These are phyloP conservation scores for Acrocyrtus sp. DNA, from an alignment of 2,888 invertebrate species.

Conservation along the genomic window DNA sequence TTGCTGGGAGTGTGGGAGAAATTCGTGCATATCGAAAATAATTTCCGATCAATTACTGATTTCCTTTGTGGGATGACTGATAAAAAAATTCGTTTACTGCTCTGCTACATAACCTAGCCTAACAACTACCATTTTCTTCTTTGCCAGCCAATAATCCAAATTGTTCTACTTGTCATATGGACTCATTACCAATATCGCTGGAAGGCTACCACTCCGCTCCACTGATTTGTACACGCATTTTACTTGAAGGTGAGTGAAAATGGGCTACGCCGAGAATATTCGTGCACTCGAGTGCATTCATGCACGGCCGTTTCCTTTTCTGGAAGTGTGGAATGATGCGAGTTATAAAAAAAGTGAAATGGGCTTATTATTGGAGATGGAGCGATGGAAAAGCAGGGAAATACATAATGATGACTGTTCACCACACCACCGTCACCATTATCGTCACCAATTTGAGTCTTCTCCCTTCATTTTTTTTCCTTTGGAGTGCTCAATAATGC, in stretches of 20 bases:
- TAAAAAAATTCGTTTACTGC: neutral
- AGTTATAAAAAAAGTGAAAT: too few relatives aligned
- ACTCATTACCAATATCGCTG: constrained; percentile 44
- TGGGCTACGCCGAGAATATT: too few relatives aligned
- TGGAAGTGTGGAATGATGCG: too few relatives aligned
- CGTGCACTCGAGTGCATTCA: too few relatives aligned
- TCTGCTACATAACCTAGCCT: too few relatives aligned
- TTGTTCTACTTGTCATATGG: constrained; percentile 9
- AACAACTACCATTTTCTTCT: too few relatives aligned
- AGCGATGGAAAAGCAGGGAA: constrained; percentile 28
- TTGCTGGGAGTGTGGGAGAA: constrained; percentile 13
- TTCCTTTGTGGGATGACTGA: constrained; percentile 51
- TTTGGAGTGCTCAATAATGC: too few relatives aligned
- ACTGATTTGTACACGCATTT: neutral
- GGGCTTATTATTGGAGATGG: too few relatives aligned
- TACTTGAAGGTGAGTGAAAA: neutral
- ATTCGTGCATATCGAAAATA: constrained; percentile 63
- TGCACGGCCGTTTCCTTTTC: too few relatives aligned
- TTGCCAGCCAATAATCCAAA: too few relatives aligned
- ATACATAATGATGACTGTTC: constrained; percentile 31
- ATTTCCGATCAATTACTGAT: constrained; percentile 64
- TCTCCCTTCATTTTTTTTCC: constrained; percentile 6
- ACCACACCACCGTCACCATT: constrained; percentile 2
- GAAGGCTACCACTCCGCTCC: constrained; percentile 1
- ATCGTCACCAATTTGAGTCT: constrained; percentile 14